Base-by-base conservation (phyloP, 2,888 invertebrate genomes). In the Macrosiphum euphorbiae region DNA sequence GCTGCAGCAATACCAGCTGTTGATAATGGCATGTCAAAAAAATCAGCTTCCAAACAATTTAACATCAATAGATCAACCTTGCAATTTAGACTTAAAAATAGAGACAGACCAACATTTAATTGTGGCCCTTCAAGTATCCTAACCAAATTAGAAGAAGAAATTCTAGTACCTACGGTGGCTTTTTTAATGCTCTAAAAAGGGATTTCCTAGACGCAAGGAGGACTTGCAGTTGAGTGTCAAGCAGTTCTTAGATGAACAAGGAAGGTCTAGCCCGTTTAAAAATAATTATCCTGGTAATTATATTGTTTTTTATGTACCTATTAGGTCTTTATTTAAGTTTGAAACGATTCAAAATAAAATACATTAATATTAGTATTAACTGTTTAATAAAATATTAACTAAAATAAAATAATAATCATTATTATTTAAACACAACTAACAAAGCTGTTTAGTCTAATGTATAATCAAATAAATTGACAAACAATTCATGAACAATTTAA, bases 201-300 rank as follows among this genome's bases (percentile, higher is more conserved):
- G 95, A 47, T 95, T 95, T 94, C 95, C 95, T 35, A 95, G 95
- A 92, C 94, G 94, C 93, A 95, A 90, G 95, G 95, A 95, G 95
- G 95, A 95, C 94, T 92, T 95, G 35, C 84, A 92, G 41, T 47
- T 92, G n/a, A 94, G 94, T 52, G 95, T 95, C 24, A 91, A 94
- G 90, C 50, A 93, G 10, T 95, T 95, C 94, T 94, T 95, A 86
- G 95, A 95, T 86, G 92, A 95, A 89, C 94, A 90, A 61, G 94
- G 95, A 55, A 94, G 95, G 84, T 94, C 94, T 7, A 95, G 95
- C 95, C 95, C 95, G 91, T 95, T 96, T 95, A 95, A 95, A 92
- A 94, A 95, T 88, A 95, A 95, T 92, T 58, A 58, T 58, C 24
- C 58, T 58, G 58, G 58, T 58, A 58, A 58, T 58, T 58, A 58